Percentiles rank a stretch among this genome's conserved stretches.
These are phyloP conservation scores for Rhynchonema sp. DNA, from an alignment of 2,888 invertebrate genomes.

Conservation along the genomic window DNA sequence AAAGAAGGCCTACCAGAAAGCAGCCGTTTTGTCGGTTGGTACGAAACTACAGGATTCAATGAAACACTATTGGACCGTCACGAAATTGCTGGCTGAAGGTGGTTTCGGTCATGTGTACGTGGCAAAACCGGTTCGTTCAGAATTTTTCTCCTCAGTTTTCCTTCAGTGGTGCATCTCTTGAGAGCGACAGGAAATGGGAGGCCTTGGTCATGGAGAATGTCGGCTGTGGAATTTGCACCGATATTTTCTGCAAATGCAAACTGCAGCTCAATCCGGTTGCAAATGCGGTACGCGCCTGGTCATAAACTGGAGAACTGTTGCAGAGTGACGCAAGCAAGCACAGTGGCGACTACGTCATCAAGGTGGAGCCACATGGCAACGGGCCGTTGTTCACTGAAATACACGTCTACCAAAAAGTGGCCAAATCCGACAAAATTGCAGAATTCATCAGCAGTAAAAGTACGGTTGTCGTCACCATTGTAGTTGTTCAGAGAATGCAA, in stretches of 20 bases:
- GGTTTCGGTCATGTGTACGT: slow-evolving; percentile 25
- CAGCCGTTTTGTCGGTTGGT: background rate
- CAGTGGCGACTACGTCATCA: slow-evolving; percentile 9
- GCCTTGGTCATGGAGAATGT: no score
- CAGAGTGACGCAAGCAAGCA: background rate
- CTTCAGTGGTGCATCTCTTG: no score
- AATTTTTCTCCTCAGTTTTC: background rate
- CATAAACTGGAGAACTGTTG: no score
- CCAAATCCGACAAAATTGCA: slow-evolving; percentile 51
- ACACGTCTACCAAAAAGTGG: slow-evolving; percentile 73
- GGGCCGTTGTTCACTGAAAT: slow-evolving; percentile 96
- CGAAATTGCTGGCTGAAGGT: slow-evolving; percentile 23
- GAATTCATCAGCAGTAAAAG: no score
- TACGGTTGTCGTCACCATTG: no score
- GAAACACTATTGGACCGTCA: slow-evolving; percentile 11
- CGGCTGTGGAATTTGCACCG: background rate
- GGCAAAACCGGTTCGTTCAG: slow-evolving; percentile 16
- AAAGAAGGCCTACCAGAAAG: background rate
- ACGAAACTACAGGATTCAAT: background rate
- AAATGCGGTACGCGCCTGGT: no score
- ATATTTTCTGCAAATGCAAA: background rate
- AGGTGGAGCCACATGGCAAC: slow-evolving; percentile 66
- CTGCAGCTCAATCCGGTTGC: background rate
- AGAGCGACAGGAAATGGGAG: no score
- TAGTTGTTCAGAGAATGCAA: no score